Conservation (phyloP, 2,888 invertebrate genomes). For the Teinopalpus imperialis region DNA sequence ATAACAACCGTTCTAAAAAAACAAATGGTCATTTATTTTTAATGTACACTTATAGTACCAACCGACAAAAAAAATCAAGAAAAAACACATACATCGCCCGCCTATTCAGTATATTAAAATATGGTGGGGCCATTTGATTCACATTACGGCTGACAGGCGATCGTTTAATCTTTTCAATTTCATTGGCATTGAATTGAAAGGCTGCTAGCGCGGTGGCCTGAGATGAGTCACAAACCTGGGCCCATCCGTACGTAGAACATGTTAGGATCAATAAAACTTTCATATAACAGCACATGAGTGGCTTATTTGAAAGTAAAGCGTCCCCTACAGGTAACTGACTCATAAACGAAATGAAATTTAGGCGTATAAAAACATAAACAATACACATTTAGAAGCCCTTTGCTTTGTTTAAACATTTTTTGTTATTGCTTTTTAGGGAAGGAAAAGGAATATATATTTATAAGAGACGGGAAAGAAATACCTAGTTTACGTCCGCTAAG, state of each 20-base stretch:
- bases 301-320: constrained; percentile 1
- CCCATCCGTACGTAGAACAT: constrained; percentile 41
- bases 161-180: constrained; percentile 65
- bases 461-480: too few species aligned
- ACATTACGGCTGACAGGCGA: constrained; percentile 59
- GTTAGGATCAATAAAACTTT: constrained; percentile 43
- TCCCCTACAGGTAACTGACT: neutral
- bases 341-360: neutral
- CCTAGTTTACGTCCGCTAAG: too few species aligned
- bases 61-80: constrained; percentile 1
- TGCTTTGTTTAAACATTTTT: too few species aligned
- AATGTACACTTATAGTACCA: neutral
- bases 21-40: too few species aligned
- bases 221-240: constrained; percentile 48
- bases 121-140: constrained; percentile 64
- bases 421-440: too few species aligned
- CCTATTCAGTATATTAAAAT: constrained; percentile 38
- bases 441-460: too few species aligned
- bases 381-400: too few species aligned
- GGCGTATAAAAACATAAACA: neutral
- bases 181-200: constrained; percentile 51
- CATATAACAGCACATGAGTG: constrained; percentile 18
- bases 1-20: too few species aligned
- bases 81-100: constrained; percentile 9
- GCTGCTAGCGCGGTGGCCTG: constrained; percentile 54